Conservation (phyloP, 2,113 vertebrate genomes). For the Elachura formosa region DNA sequence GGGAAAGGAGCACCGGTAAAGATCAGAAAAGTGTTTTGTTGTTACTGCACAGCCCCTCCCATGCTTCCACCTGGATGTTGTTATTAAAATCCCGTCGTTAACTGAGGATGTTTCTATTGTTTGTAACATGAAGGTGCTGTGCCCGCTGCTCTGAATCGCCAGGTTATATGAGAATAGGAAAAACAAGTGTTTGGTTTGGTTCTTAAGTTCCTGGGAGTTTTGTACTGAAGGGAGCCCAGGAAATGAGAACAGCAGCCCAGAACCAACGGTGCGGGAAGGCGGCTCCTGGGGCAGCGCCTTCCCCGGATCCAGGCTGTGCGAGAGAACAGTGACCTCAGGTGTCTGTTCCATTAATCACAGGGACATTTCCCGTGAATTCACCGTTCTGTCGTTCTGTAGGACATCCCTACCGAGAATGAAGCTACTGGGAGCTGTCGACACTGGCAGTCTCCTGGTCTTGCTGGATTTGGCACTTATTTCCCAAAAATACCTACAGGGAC, state of each 20-base stretch:
- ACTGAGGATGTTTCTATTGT: neutral
- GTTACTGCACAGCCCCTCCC: neutral
- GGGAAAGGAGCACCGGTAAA: neutral
- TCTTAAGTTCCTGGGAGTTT: neutral
- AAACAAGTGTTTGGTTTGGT: neutral
- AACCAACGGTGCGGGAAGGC: too few relatives aligned
- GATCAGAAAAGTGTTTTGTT: neutral
- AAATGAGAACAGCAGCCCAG: neutral
- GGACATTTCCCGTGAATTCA: neutral
- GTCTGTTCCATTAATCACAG: constrained; percentile 18
- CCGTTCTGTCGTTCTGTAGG: neutral
- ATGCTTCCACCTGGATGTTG: neutral
- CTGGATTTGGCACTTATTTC: neutral
- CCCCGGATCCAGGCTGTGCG: neutral
- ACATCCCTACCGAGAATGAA: neutral
- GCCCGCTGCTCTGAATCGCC: neutral
- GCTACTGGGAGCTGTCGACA: neutral
- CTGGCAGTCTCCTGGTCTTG: neutral
- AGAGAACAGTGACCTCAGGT: constrained; percentile 56
- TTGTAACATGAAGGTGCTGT: neutral
- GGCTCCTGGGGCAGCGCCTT: neutral
- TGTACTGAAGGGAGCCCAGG: neutral
- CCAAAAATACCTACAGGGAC: neutral
- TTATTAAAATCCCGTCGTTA: neutral
- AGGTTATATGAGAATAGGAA: neutral